A percentile compares a stretch with the other conserved stretches of the same genome.
Conservation (phyloP, 2,113 vertebrate genomes). For the Stegostoma tigrinum region DNA sequence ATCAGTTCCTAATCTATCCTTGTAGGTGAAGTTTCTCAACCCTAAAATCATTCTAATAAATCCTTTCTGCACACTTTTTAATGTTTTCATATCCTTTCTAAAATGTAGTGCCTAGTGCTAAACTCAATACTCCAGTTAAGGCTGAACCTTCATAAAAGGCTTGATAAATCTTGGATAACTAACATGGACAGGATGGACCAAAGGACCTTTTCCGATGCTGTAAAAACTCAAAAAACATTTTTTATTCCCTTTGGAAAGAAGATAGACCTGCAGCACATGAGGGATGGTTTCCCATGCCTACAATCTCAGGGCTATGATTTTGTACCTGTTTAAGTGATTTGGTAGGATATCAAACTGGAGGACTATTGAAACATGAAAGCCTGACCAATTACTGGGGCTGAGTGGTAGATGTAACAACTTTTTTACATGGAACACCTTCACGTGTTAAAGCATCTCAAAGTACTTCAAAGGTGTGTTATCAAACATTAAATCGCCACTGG, state of each 20-base stretch:
- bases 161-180: no score
- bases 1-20: neutral
- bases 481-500: neutral
- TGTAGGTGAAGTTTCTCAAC: neutral
- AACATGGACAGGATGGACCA: no score
- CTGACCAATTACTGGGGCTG: neutral
- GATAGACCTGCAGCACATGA: neutral
- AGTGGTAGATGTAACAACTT: neutral
- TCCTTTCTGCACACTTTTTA: neutral
- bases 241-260: neutral
- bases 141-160: neutral
- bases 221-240: no score
- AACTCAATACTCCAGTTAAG: neutral
- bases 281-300: neutral
- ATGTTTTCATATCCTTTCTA: neutral
- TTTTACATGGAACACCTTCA: neutral
- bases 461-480: neutral
- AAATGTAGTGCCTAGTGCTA: neutral
- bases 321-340: neutral
- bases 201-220: no score
- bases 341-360: neutral
- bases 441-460: neutral
- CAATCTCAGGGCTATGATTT: neutral
- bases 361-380: neutral
- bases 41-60: neutral